These are phyloP conservation scores for Crocodylus rhombifer DNA, from an alignment of 2,797 vertebrate genomes.

Conservation along the genomic window DNA sequence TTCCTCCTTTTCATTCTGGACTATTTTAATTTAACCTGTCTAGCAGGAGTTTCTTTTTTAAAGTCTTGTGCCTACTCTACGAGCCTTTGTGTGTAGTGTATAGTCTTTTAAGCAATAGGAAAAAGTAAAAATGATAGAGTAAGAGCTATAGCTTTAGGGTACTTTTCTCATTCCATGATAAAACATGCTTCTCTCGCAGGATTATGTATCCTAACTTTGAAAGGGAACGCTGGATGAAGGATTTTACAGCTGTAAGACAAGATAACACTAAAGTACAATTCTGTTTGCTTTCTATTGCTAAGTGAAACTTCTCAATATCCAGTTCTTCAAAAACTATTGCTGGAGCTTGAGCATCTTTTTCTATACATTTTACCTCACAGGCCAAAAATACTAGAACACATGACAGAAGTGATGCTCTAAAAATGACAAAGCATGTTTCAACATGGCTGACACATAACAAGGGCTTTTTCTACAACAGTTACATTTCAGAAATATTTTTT, in stretches of 20 bases:
- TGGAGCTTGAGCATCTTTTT: not conserved
- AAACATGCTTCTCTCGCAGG: not conserved
- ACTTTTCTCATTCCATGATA: not conserved
- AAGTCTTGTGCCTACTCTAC: not conserved
- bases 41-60: not conserved
- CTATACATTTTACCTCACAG: not conserved
- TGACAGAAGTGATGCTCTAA: not conserved
- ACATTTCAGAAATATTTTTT: not conserved
- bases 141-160: not conserved
- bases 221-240: not conserved
- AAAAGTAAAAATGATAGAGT: not conserved
- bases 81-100: not conserved
- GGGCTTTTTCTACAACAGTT: too few relatives aligned
- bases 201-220: not conserved
- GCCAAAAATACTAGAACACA: accelerated
- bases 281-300: not conserved
- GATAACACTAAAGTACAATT: too few relatives aligned
- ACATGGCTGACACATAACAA: not conserved
- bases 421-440: not conserved
- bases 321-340: not conserved
- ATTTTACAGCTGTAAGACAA: not conserved
- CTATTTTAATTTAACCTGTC: not conserved
- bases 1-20: not conserved
- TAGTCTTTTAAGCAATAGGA: not conserved
- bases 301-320: too few relatives aligned